phyloP scores from a whole-genome alignment of 2,113 vertebrate species.

The Oryzias javanicus region DNA sequence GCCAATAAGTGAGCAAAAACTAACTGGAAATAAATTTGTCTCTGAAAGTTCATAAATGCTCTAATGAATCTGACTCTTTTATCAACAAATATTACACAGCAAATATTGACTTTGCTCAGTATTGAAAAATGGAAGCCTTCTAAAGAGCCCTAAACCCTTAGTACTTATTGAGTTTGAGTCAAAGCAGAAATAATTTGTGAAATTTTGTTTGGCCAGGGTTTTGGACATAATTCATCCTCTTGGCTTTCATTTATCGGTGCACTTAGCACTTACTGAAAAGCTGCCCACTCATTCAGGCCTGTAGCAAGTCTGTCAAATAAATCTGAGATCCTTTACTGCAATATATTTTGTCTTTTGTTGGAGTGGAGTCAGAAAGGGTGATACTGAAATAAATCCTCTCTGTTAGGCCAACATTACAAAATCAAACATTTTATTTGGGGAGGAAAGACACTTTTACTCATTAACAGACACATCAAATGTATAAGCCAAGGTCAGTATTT shows the following conservation, averaged over 20 bases:
- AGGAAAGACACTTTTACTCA: too few species aligned
- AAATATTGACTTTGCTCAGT: too few species aligned
- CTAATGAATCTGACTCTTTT: too few species aligned
- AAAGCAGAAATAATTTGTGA: slow-evolving; percentile 7
- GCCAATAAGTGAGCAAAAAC: too few species aligned
- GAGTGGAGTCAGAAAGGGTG: not conserved
- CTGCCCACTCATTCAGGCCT: slow-evolving; percentile 14
- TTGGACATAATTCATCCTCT: slow-evolving; percentile 26
- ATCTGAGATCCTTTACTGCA: slow-evolving; percentile 11
- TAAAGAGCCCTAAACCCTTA: slow-evolving; percentile 14
- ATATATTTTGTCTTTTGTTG: slow-evolving; percentile 5
- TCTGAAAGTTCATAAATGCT: too few species aligned
- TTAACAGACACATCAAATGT: too few species aligned
- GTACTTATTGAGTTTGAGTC: slow-evolving; percentile 11
- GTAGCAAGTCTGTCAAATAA: slow-evolving; percentile 25
- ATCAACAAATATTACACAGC: too few species aligned
- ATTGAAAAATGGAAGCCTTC: slow-evolving; percentile 1
- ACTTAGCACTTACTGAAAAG: slow-evolving; percentile 45
- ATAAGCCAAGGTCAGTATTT: too few species aligned
- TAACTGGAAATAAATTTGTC: too few species aligned
- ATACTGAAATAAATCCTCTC: too few species aligned
- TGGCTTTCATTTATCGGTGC: slow-evolving; percentile 29
- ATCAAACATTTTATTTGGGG: too few species aligned
- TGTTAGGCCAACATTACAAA: too few species aligned
- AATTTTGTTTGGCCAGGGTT: slow-evolving; percentile 22